Evolutionary conservation across 2,113 vertebrate species (phyloP), one percentile per base, ranked within the genome.

Genomic region (Clarias magur): DNA sequence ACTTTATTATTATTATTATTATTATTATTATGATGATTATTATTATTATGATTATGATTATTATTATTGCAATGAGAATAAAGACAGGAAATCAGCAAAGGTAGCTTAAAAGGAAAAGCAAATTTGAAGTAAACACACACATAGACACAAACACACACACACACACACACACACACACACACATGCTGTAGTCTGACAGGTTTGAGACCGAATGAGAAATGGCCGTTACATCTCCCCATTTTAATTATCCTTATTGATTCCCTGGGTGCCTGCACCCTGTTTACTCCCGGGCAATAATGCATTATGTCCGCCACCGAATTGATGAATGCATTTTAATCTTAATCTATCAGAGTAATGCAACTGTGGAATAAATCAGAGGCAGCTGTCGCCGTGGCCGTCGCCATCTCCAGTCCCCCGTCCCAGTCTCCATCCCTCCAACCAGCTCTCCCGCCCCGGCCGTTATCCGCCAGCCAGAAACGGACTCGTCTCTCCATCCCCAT

Each of bases 301-400:
- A 92, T 94, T 94, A 89, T 93, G 93, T 94, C 90, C 88, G 30
- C 93, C 90, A 92, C 91, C 94, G 92, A 94, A 94, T 93, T 95
- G 94, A 95, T 96, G 93, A 95, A 96, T 95, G 92, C 93, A 89
- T 93, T 92, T 92, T 88, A 88, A 90, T 95, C 92, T 96, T 95
- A 94, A 95, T 95, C 93, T 93, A 90, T 94, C 90, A 86, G 93
- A 93, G 91, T 95, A 93, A 94, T 90, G 85, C 88, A 91, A 91
- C 90, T 92, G 88, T 92, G 89, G 90, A 93, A 94, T 94, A 92
- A 94, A 96, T 95, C 93, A 94, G 89, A 56, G 80, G 90, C 82
- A 80, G 89, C 89, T 91, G 82, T 85, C 89, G 91, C 89, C 90
- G 90, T 73, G 67, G 38, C 81, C 0, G 78, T 60, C 78, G 27